Evolutionary conservation across 1,140 invertebrate genomes (phyloP).

Genomic region (Drosophila jambulina): DNA sequence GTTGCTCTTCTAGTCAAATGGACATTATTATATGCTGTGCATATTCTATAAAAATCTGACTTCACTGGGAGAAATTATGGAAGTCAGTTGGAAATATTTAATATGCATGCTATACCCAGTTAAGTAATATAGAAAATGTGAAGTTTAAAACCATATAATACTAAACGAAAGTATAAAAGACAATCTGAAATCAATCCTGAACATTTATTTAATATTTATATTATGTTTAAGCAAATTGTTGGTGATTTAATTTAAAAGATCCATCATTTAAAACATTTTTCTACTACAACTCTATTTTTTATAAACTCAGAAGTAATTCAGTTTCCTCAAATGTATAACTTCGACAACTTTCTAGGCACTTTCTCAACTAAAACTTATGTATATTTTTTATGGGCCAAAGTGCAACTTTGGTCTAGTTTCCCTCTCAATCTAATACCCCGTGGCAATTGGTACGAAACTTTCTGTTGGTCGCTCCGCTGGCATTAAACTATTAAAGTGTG

Average conservation of each 20-base stretch:
- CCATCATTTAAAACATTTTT: not conserved
- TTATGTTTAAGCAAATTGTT: not conserved
- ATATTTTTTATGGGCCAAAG: slow-evolving; percentile 5
- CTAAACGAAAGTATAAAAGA: not conserved
- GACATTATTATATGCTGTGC: slow-evolving; percentile 50
- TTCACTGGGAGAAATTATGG: slow-evolving; percentile 5
- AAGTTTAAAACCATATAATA: not conserved
- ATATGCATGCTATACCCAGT: not conserved
- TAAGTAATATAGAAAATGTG: not conserved
- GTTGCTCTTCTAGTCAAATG: slow-evolving; percentile 45
- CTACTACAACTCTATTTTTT: not conserved
- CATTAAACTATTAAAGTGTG: slow-evolving; percentile 76
- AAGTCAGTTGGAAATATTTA: not conserved
- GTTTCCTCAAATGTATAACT: slow-evolving; percentile 2
- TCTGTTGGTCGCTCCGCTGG: not conserved
- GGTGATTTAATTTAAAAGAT: not conserved
- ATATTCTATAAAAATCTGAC: slow-evolving; percentile 4
- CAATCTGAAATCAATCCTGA: not conserved
- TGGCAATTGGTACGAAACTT: slow-evolving; percentile 37
- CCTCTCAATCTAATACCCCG: slow-evolving; percentile 1
- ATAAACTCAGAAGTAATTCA: not conserved
- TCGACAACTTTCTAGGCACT: slow-evolving; percentile 2
- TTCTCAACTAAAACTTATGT: not conserved
- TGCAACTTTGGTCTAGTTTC: slow-evolving; percentile 8
- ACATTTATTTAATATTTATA: not conserved